Evolutionary conservation across 2,888 invertebrate genomes (phyloP).

Genomic region (Luperina testacea): DNA sequence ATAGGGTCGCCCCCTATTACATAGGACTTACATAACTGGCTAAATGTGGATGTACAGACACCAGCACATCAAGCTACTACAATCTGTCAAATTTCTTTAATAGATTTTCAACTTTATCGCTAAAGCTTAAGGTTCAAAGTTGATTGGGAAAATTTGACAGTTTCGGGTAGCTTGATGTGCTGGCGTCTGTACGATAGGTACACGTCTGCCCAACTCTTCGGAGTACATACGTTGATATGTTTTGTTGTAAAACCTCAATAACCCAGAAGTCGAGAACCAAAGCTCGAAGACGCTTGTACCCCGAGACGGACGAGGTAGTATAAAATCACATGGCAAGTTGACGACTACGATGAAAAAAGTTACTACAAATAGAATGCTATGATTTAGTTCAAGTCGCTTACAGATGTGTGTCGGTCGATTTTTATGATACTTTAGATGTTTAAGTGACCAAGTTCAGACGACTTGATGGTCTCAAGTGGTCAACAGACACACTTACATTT

Average conservation of each 20-base stretch:
- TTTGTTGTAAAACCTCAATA: neutral
- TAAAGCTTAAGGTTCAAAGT: too few relatives aligned
- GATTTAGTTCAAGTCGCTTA: neutral
- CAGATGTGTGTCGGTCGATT: conserved; percentile 6
- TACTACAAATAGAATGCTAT: neutral
- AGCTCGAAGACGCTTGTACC: neutral
- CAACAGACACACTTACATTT: neutral
- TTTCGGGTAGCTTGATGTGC: too few relatives aligned
- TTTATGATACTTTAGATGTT: neutral
- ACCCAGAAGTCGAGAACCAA: neutral
- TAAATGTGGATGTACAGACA: too few relatives aligned
- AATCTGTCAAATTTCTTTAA: too few relatives aligned
- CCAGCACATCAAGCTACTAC: too few relatives aligned
- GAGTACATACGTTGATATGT: too few relatives aligned
- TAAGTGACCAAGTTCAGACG: conserved; percentile 20
- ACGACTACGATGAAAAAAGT: neutral
- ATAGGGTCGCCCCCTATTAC: too few relatives aligned
- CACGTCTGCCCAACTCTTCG: too few relatives aligned
- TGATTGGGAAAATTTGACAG: too few relatives aligned
- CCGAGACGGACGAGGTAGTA: neutral
- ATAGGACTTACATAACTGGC: too few relatives aligned
- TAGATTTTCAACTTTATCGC: too few relatives aligned
- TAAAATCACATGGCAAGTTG: neutral
- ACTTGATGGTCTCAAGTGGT: conserved; percentile 39
- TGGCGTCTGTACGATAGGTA: too few relatives aligned